phyloP scores from a whole-genome alignment of 2,888 invertebrate species.

The Drosophila conformis region DNA sequence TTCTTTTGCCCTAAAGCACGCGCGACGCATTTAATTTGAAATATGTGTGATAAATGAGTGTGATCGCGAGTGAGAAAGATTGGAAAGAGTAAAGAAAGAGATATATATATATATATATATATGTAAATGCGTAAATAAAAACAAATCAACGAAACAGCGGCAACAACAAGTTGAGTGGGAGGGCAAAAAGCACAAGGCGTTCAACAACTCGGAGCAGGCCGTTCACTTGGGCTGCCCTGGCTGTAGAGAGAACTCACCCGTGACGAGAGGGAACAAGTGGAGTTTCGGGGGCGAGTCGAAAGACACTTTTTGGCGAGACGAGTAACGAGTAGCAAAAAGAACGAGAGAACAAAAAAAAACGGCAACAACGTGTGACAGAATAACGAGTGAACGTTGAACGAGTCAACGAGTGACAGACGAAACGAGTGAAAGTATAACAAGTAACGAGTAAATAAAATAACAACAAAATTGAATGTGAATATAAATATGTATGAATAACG shows the following conservation, averaged over 20 bases:
- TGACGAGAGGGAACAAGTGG: slow-evolving; percentile 10
- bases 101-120: slow-evolving; percentile 2
- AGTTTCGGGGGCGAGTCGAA: slow-evolving; percentile 10
- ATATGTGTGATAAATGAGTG: slow-evolving; percentile 32
- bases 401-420: slow-evolving; percentile 2
- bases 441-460: slow-evolving; percentile 3
- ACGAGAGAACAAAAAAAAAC: slow-evolving; percentile 1
- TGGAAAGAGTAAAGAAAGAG: slow-evolving; percentile 7
- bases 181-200: slow-evolving; percentile 6
- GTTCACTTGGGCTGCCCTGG: slow-evolving; percentile 1
- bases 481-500: slow-evolving; percentile 3
- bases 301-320: background rate
- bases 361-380: slow-evolving; percentile 5
- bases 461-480: background rate
- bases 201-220: slow-evolving; percentile 1
- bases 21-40: slow-evolving; percentile 25
- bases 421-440: background rate
- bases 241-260: slow-evolving; percentile 1
- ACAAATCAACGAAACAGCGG: slow-evolving; percentile 10
- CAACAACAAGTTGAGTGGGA: background rate
- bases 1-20: slow-evolving; percentile 70
- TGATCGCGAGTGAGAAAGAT: slow-evolving; percentile 8
- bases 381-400: slow-evolving; percentile 13
- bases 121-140: slow-evolving; percentile 1
- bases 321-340: slow-evolving; percentile 18